Evolutionary conservation across 2,888 invertebrate species (phyloP), one percentile per base, ranked within the genome.

Genomic region (Lamellibrachia satsuma): DNA sequence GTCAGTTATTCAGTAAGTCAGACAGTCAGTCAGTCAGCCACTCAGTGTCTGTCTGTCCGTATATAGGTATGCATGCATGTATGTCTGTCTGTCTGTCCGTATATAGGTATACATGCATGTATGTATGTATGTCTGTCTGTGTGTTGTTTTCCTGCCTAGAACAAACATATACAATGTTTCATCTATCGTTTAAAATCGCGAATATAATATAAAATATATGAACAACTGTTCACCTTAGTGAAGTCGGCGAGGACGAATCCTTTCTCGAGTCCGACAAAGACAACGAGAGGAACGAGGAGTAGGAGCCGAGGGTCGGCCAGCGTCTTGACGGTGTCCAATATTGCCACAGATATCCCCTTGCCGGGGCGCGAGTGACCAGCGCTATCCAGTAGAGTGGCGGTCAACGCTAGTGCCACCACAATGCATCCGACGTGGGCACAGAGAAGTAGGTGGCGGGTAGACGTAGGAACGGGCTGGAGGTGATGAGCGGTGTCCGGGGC

Each of bases 231-330:
- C 94, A 96, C 96, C 95, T 96, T 96, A 9, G 96, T 96, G 93
- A 96, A 96, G 94, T 96, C 96, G 9, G 95, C 95, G 91, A 96
- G 95, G 94, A 96, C 95, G 93, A 96, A 96, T 0, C 95, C 96
- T 92, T 96, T 96, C 92, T 96, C 95, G 90, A 96, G 94, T 0
- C 96, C 96, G 3, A 95, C 95, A 93, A 95, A 96, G 27, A 96
- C 92, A 2, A 96, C 95, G 22, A 96, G 94, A 0, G 96, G 96
- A 11, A 95, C 93, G 11, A 96, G 94, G 60, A 96, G 94, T 92
- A 95, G 95, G 92, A 96, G 95, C 92, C 95, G 93, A n/a, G 95
- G 94, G 93, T 96, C 96, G 90, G 94, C 94, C 3, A 92, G 95
- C 93, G 57, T 95, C 90, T 93, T 94, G 7, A 95, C 95, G 3